A percentile compares a stretch with the other conserved stretches of the same genome.
phyloP scores from a whole-genome alignment of 2,797 vertebrate species.

The Diplodus sargus region DNA sequence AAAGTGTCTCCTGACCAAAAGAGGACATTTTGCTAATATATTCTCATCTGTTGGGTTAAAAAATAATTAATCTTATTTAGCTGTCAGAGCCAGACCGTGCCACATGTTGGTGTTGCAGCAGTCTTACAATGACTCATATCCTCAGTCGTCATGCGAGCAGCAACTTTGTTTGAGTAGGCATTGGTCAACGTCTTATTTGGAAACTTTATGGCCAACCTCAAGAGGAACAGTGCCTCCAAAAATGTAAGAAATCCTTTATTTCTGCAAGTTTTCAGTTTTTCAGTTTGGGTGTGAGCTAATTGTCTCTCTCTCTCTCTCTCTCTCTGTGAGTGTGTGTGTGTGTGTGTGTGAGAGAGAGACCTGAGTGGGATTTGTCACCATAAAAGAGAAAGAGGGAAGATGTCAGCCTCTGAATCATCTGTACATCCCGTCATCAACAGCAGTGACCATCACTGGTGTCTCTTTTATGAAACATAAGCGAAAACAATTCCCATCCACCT shows the following conservation, averaged over 20 bases:
- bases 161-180: not conserved
- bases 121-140: constrained; percentile 23
- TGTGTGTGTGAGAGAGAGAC: not conserved
- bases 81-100: not conserved
- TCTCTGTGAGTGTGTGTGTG: not conserved
- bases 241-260: not conserved
- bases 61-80: not conserved
- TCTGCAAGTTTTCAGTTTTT: too few species aligned
- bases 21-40: not conserved
- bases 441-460: not conserved
- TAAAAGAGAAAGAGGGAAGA: not conserved
- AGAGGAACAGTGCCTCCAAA: not conserved
- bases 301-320: too few species aligned
- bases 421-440: not conserved
- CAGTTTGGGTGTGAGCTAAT: not conserved
- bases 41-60: not conserved
- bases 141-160: constrained; percentile 1
- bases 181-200: not conserved
- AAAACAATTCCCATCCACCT: not conserved
- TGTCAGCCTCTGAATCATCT: not conserved
- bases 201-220: not conserved
- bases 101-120: constrained; percentile 2
- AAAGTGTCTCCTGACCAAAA: not conserved
- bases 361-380: not conserved
- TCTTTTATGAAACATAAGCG: not conserved